phyloP scores from a whole-genome alignment of 53 echinoderm and acorn worm species.

The Pentamera pediparva region DNA sequence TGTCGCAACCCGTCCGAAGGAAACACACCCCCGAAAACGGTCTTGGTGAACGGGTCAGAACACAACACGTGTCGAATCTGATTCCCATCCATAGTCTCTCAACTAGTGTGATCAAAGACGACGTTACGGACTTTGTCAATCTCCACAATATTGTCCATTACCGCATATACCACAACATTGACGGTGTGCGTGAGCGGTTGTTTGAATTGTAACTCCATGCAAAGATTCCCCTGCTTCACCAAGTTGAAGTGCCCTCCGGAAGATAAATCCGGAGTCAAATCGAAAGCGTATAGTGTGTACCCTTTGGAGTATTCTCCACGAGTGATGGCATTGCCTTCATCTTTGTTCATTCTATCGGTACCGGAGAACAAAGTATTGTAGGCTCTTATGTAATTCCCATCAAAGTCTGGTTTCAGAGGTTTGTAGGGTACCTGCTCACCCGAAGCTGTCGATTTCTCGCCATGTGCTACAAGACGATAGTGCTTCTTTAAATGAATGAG shows the following conservation, averaged over 20 bases:
- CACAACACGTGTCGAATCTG: constrained; percentile 4
- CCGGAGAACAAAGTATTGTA: constrained; percentile 38
- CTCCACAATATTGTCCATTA: constrained; percentile 35
- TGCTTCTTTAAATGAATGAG: too few species aligned
- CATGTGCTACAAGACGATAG: too few species aligned
- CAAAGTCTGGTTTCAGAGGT: constrained; percentile 49
- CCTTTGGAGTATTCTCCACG: constrained; percentile 43
- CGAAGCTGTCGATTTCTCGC: too few species aligned
- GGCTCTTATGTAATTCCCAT: constrained; percentile 1
- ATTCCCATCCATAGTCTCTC: constrained; percentile 16
- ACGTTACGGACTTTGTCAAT: constrained; percentile 43
- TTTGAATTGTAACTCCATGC: constrained; percentile 43
- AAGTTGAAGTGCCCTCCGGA: constrained; percentile 28
- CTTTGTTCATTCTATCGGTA: constrained; percentile 48
- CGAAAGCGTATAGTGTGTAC: constrained; percentile 52
- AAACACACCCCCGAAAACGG: constrained; percentile 22
- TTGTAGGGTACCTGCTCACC: constrained; percentile 53
- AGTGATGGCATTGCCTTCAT: constrained; percentile 44
- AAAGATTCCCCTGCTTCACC: constrained; percentile 20
- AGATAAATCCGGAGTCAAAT: constrained; percentile 38
- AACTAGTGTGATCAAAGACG: constrained; percentile 36
- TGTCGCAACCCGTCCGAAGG: constrained; percentile 18
- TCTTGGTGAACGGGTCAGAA: not conserved
- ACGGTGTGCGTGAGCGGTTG: constrained; percentile 18
- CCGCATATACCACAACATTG: constrained; percentile 44